Evolutionary conservation across 2,113 vertebrate species (phyloP).

Genomic region (Caretta caretta): DNA sequence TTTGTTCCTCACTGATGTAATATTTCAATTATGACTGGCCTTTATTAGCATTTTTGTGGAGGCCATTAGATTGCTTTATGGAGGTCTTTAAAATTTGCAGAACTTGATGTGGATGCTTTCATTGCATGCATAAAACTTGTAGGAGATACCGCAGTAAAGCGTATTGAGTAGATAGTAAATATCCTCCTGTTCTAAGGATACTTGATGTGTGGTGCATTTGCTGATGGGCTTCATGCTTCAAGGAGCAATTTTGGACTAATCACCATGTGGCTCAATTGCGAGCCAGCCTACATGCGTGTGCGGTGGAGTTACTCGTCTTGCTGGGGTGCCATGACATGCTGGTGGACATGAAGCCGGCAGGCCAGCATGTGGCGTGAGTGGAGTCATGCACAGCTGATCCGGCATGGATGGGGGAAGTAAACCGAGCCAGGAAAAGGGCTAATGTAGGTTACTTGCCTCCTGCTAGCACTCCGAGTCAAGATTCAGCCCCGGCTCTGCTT

Average conservation of each 20-base stretch:
- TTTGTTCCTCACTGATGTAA: slow-evolving; percentile 4
- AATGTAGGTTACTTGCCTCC: background rate
- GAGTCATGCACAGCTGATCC: background rate
- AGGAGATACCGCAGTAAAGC: slow-evolving; percentile 48
- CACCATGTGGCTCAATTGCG: background rate
- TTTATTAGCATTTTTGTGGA: slow-evolving; percentile 50
- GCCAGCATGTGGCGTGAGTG: background rate
- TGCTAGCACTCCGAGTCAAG: background rate
- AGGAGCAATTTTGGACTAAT: slow-evolving; percentile 3
- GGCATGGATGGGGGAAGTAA: background rate
- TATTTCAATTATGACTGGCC: slow-evolving; percentile 27
- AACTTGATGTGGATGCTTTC: slow-evolving; percentile 7
- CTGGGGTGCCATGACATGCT: background rate
- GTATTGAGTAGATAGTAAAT: slow-evolving; percentile 36
- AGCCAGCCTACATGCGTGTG: fast-evolving
- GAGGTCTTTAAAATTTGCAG: slow-evolving; percentile 53
- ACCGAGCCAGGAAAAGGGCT: background rate
- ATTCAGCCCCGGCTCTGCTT: background rate
- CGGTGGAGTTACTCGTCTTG: background rate
- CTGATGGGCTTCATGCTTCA: background rate
- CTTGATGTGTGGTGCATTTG: background rate
- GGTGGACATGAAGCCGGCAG: background rate
- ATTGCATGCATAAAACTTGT: slow-evolving; percentile 46
- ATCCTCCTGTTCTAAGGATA: background rate
- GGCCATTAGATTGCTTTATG: slow-evolving; percentile 50